Evolutionary conservation across 2,113 vertebrate species (phyloP), one percentile per base, ranked within the genome.

Genomic region (Oceanodroma tethys): DNA sequence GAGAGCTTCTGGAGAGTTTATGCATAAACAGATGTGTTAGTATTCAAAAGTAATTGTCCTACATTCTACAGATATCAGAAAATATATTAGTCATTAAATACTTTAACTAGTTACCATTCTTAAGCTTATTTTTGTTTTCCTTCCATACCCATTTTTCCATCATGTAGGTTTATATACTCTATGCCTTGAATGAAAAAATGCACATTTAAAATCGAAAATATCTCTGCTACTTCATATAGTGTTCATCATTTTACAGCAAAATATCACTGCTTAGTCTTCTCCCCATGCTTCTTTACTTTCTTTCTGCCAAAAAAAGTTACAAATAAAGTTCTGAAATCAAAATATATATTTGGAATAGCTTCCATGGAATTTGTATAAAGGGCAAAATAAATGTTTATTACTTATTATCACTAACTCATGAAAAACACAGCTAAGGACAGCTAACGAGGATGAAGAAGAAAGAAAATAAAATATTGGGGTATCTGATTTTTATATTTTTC

Each of bases 1-100:
- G 55, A 90, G 22, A 98, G 72, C 76, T 73, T 86, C 99, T 99
- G 73, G 6, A 96, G 74, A 93, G 96, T 94, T 94, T 25, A 79
- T 71, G 26, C 5, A 81, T 20, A 89, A 89, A 92, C 22, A 87
- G 30, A 67, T 2, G 1, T 53, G 9, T 43, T 79, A 55, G 4
- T 23, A 91, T 82, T 84, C 58, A 86, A 38, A 95, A 76, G 5
- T 76, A 45, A 80, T 27, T 85, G 22, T 79, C 52, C 36, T 72
- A 40, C 7, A 52, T 78, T 36, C 65, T 63, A 36, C 3, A 68
- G 36, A 82, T 65, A 47, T 34, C 26, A 73, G n/a, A 83, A 76
- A 82, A 85, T 48, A 10, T 6, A 56, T 47, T 52, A 84, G 25
- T 10, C 7, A 29, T 36, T 81, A 87, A 74, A 81, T 43, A 45